Conservation (phyloP, 2,113 vertebrate genomes). For the Rafetus swinhoei region DNA sequence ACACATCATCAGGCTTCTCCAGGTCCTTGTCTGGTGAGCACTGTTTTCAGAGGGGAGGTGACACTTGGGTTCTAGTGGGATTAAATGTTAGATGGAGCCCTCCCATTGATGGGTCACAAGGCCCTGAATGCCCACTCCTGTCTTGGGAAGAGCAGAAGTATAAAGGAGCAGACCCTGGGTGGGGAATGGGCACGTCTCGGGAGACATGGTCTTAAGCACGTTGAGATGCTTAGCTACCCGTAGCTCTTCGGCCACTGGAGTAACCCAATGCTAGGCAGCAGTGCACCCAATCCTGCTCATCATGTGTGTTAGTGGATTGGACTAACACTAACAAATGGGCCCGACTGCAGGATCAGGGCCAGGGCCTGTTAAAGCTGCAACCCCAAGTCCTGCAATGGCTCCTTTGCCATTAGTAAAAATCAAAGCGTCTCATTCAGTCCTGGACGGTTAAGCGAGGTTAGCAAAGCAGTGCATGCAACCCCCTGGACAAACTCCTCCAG, state of each 20-base stretch:
- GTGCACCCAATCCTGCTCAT: neutral
- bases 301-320: neutral
- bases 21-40: neutral
- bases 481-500: rapidly evolving
- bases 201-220: neutral
- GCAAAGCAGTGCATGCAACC: rapidly evolving
- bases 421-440: rapidly evolving
- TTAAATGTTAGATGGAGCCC: neutral
- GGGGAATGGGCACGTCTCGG: neutral
- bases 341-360: neutral
- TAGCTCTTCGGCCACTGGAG: neutral
- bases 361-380: neutral
- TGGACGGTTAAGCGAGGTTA: rapidly evolving
- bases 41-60: neutral
- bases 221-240: neutral
- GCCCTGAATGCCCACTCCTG: neutral
- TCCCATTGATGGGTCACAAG: neutral
- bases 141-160: neutral
- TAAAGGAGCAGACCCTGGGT: neutral
- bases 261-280: neutral
- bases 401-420: neutral
- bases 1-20: neutral
- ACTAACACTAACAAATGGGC: neutral
- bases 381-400: neutral
- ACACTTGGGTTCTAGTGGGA: neutral